Percentiles rank a stretch among this genome's conserved stretches.
phyloP scores from a whole-genome alignment of 1,140 invertebrate genomes.

The Hyphantria cunea region DNA sequence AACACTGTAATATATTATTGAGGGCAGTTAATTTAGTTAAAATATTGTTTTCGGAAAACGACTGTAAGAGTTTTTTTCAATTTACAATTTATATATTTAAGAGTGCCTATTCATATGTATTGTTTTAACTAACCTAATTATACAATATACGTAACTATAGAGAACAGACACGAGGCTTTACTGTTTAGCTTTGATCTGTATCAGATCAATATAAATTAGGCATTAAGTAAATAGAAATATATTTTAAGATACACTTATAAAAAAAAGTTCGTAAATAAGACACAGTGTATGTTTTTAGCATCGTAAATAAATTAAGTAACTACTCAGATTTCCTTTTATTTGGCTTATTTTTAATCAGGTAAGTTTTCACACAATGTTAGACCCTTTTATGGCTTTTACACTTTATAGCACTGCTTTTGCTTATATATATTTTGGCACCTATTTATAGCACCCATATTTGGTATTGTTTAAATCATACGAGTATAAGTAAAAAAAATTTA shows the following conservation, averaged over 20 bases:
- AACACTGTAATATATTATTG: too few species aligned
- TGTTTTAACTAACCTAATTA: too few species aligned
- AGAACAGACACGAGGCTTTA: constrained; percentile 39
- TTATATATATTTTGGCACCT: too few species aligned
- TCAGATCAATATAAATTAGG: constrained; percentile 56
- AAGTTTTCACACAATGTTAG: background rate
- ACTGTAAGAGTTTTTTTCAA: too few species aligned
- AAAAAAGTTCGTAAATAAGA: constrained; percentile 20
- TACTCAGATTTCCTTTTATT: constrained; percentile 14
- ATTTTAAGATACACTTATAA: constrained; percentile 2
- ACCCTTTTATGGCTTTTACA: background rate
- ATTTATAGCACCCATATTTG: too few species aligned
- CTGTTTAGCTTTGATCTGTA: constrained; percentile 61
- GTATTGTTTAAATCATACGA: too few species aligned
- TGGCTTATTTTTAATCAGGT: background rate
- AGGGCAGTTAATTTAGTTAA: too few species aligned
- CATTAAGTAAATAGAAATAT: constrained; percentile 18
- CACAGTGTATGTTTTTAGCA: constrained; percentile 32
- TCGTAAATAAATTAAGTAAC: constrained; percentile 33
- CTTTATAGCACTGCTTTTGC: background rate
- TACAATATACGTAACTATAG: too few species aligned
- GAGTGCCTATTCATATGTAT: too few species aligned
- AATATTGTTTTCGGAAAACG: too few species aligned
- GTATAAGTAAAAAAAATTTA: too few species aligned
- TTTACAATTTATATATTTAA: too few species aligned